Conservation (phyloP, 2,113 vertebrate species). For the Xyliphius kryptos region DNA sequence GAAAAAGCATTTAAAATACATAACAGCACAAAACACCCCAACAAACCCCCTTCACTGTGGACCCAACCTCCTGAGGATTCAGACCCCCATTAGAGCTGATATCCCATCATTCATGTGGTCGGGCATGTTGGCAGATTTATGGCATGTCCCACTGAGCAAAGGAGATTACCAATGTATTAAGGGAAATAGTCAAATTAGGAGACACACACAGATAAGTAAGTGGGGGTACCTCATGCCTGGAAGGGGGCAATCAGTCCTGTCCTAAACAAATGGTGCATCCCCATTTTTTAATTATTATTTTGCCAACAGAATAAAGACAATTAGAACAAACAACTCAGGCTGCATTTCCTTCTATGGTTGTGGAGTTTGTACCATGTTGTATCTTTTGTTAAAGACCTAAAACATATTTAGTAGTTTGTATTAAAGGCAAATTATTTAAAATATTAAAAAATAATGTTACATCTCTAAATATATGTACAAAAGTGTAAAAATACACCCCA, state of each 20-base stretch:
- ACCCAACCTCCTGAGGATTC: background rate
- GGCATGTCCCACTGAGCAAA: conserved; percentile 58
- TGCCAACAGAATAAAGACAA: too few relatives aligned
- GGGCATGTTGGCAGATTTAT: conserved; percentile 62
- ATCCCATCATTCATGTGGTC: conserved; percentile 56
- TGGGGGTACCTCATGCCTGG: conserved; percentile 10
- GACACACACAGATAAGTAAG: conserved; percentile 26
- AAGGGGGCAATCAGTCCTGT: background rate
- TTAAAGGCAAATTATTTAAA: too few relatives aligned
- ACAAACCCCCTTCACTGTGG: conserved; percentile 17
- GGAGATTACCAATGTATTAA: conserved; percentile 47
- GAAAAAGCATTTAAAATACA: background rate
- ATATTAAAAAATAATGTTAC: too few relatives aligned
- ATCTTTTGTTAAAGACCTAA: too few relatives aligned
- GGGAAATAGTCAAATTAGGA: conserved; percentile 41
- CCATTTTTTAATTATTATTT: too few relatives aligned
- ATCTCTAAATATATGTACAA: too few relatives aligned
- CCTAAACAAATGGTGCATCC: too few relatives aligned
- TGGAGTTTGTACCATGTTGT: too few relatives aligned
- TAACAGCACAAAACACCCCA: conserved; percentile 14
- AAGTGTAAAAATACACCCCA: too few relatives aligned
- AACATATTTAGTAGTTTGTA: too few relatives aligned
- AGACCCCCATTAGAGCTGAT: conserved; percentile 53
- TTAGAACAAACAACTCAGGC: too few relatives aligned
- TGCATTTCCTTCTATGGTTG: too few relatives aligned